Conservation (phyloP, 2,797 vertebrate species). For the Acestrorhynchus altus region DNA sequence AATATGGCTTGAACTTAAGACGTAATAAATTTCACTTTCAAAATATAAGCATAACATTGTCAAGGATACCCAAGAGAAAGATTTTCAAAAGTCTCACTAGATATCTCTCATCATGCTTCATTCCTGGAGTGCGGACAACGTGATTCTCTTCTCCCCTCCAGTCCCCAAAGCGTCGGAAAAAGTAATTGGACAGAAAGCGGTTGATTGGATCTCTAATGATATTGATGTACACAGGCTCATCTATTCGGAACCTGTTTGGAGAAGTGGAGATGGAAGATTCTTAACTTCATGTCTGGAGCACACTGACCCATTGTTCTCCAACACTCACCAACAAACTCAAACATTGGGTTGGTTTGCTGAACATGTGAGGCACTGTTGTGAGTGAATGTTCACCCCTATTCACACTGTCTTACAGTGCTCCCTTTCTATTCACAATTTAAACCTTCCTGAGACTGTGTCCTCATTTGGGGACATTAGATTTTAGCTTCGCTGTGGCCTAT, state of each 20-base stretch:
- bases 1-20: not conserved
- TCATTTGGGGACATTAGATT: too few relatives aligned
- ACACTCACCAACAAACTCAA: not conserved
- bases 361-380: not conserved
- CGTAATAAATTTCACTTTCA: not conserved
- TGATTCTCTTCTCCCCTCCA: constrained; percentile 98
- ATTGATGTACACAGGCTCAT: constrained; percentile 96
- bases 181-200: constrained; percentile 96
- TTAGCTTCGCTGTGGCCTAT: too few relatives aligned
- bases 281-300: not conserved
- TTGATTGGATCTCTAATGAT: constrained; percentile 96
- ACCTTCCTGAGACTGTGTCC: too few relatives aligned
- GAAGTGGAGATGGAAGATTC: not conserved
- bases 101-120: constrained; percentile 97
- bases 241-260: constrained; percentile 88
- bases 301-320: not conserved
- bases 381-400: not conserved
- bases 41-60: not conserved
- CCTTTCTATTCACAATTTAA: too few relatives aligned
- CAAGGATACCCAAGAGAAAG: not conserved
- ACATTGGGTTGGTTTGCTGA: not conserved
- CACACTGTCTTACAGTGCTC: not conserved
- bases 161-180: constrained; percentile 97
- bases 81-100: constrained; percentile 80
- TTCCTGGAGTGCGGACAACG: constrained; percentile 94